phyloP scores from a whole-genome alignment of 2,113 vertebrate genomes.

The Cygnus buccinator region DNA sequence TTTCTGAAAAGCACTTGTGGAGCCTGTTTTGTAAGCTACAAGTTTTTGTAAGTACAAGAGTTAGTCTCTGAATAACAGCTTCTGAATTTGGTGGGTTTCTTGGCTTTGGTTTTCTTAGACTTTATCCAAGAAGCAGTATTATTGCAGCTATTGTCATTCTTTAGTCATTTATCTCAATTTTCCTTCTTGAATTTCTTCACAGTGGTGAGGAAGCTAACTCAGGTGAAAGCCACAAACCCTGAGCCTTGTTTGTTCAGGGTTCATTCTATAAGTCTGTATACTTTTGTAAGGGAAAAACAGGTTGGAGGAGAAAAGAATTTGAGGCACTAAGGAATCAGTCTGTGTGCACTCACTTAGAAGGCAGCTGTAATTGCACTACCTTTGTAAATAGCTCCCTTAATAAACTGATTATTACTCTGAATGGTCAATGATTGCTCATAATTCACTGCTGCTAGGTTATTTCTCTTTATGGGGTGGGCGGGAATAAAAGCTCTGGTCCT shows the following conservation, averaged over 20 bases:
- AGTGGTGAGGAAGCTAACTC: neutral
- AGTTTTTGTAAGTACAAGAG: neutral
- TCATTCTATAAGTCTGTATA: neutral
- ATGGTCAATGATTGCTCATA: constrained; percentile 4
- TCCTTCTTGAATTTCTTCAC: neutral
- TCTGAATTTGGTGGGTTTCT: neutral
- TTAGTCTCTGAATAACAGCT: neutral
- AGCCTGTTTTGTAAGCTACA: neutral
- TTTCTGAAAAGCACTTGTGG: neutral
- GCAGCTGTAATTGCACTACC: neutral
- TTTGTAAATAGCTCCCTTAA: constrained; percentile 14
- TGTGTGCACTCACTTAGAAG: neutral
- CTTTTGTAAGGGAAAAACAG: neutral
- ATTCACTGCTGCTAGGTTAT: neutral
- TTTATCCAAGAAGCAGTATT: neutral
- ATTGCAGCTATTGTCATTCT: neutral
- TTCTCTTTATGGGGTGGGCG: neutral
- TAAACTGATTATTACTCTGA: constrained; percentile 41
- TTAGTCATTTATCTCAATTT: neutral
- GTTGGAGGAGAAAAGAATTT: neutral
- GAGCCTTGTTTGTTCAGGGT: neutral
- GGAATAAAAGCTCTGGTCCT: neutral
- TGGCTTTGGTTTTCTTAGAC: neutral
- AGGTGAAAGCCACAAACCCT: neutral
- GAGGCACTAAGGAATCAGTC: neutral